phyloP scores from a whole-genome alignment of 2,888 invertebrate genomes.

The Oligia strigilis region DNA sequence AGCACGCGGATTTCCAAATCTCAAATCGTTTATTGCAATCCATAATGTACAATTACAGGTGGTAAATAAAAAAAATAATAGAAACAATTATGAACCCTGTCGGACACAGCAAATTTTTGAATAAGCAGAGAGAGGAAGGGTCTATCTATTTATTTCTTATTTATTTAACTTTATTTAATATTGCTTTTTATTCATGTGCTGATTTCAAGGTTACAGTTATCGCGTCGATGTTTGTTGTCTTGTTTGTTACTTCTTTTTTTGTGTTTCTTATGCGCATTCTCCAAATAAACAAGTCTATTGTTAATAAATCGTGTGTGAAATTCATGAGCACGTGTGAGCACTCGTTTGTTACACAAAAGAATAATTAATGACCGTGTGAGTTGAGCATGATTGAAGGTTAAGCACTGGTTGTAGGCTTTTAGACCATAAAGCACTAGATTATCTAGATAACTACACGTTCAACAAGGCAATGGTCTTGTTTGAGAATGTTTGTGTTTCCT shows the following conservation, averaged over 20 bases:
- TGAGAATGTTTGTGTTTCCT: not conserved
- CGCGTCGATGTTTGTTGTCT: too few species aligned
- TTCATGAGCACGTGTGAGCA: conserved; percentile 61
- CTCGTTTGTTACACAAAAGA: conserved; percentile 47
- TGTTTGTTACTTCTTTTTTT: not conserved
- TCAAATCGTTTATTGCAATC: too few species aligned
- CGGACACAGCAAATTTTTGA: too few species aligned
- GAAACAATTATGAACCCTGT: too few species aligned
- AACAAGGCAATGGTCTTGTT: not conserved
- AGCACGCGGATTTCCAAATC: too few species aligned
- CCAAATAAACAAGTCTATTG: conserved; percentile 30
- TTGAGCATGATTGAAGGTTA: conserved; percentile 54
- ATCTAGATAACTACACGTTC: not conserved
- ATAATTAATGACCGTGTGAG: conserved; percentile 54
- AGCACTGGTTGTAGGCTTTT: conserved; percentile 12
- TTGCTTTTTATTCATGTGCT: too few species aligned
- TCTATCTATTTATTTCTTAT: too few species aligned
- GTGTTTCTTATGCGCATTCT: not conserved
- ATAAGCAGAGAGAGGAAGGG: too few species aligned
- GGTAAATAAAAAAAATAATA: too few species aligned
- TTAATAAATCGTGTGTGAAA: conserved; percentile 68
- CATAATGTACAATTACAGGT: too few species aligned
- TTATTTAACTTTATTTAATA: too few species aligned
- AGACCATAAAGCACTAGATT: conserved; percentile 7
- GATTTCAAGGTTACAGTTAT: too few species aligned